Evolutionary conservation across 2,797 vertebrate genomes (phyloP).

Genomic region (Rhinoraja longicauda): DNA sequence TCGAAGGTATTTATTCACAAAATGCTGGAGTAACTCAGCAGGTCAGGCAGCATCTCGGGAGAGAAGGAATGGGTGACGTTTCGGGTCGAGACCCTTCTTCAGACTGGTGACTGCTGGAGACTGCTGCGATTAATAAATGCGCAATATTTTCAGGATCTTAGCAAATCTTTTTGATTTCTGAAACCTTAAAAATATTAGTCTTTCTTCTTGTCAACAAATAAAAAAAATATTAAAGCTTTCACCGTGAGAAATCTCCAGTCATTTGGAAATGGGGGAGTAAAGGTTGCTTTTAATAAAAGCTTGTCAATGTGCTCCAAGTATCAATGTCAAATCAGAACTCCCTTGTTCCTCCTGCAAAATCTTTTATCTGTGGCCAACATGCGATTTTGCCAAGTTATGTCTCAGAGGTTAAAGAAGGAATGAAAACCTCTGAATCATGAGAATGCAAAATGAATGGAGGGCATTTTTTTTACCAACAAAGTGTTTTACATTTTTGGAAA

Average conservation of each 20-base stretch:
- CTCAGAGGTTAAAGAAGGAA: conserved; percentile 6
- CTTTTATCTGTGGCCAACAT: conserved; percentile 35
- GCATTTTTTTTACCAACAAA: not conserved
- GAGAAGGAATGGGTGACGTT: too few species aligned
- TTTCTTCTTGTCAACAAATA: conserved; percentile 32
- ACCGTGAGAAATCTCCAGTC: conserved; percentile 27
- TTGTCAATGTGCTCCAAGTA: conserved; percentile 26
- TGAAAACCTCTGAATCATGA: conserved; percentile 17
- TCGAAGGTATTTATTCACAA: too few species aligned
- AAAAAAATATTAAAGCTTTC: not conserved
- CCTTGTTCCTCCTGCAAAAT: conserved; percentile 27
- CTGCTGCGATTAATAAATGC: conserved; percentile 12
- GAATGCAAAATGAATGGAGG: conserved; percentile 2
- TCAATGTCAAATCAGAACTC: conserved; percentile 31
- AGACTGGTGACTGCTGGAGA: too few species aligned
- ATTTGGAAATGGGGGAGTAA: conserved; percentile 21
- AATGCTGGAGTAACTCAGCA: too few species aligned
- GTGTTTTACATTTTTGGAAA: not conserved
- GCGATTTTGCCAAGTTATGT: conserved; percentile 3
- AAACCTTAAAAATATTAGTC: conserved; percentile 28
- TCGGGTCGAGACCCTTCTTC: too few species aligned
- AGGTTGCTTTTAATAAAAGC: not conserved
- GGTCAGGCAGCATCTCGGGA: too few species aligned
- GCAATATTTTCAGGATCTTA: conserved; percentile 38
- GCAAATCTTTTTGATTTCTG: conserved; percentile 33